phyloP scores from a whole-genome alignment of 1,140 invertebrate species.

The Bilobella aurantiaca region DNA sequence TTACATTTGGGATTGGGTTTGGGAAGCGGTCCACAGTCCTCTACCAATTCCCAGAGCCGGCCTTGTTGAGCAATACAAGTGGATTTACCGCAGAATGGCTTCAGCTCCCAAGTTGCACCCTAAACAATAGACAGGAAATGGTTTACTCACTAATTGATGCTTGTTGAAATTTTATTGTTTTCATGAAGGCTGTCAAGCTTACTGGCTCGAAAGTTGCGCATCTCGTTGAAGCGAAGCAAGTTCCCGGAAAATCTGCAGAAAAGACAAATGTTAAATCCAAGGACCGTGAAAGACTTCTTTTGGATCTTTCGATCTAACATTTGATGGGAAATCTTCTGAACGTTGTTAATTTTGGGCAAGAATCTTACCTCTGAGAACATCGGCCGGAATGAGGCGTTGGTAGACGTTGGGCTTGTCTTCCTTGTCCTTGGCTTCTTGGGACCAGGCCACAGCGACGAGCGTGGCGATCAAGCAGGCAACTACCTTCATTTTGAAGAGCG shows the following conservation, averaged over 20 bases:
- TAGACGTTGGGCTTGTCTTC: slow-evolving; percentile 51
- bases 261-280: too few relatives aligned
- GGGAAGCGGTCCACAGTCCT: slow-evolving; percentile 75
- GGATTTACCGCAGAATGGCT: slow-evolving; percentile 75
- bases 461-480: slow-evolving; percentile 42
- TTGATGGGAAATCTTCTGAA: too few relatives aligned
- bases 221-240: slow-evolving; percentile 79
- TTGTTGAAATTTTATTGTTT: neutral
- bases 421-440: slow-evolving; percentile 49
- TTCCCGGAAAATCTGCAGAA: slow-evolving; percentile 67
- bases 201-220: slow-evolving; percentile 68
- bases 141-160: neutral
- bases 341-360: too few relatives aligned
- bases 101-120: slow-evolving; percentile 65
- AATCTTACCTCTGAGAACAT: slow-evolving; percentile 71
- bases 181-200: too few relatives aligned
- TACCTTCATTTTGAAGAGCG: slow-evolving; percentile 34
- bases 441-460: slow-evolving; percentile 43
- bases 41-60: slow-evolving; percentile 64
- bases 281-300: too few relatives aligned
- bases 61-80: slow-evolving; percentile 56
- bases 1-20: slow-evolving; percentile 77
- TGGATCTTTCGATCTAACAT: too few relatives aligned
- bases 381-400: slow-evolving; percentile 69
- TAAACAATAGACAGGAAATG: slow-evolving; percentile 30